Conservation (phyloP, 2,888 invertebrate species). For the Deilephila porcellus region DNA sequence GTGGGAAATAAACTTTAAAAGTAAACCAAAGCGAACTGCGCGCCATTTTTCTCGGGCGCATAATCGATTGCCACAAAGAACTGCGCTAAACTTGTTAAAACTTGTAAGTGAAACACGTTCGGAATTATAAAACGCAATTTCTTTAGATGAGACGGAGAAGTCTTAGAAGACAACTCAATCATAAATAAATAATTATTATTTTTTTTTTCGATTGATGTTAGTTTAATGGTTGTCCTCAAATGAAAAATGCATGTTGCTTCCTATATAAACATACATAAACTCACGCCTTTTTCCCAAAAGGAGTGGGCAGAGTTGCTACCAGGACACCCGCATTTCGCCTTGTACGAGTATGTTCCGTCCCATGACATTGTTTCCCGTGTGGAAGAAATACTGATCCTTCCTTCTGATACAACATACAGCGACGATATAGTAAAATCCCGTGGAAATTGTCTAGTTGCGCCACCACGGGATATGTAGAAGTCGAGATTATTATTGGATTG, state of each 20-base stretch:
- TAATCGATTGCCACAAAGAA: conserved; percentile 4
- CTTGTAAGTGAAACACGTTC: conserved; percentile 4
- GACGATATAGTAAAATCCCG: no score
- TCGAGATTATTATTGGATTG: no score
- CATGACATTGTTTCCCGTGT: no score
- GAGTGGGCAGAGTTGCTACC: no score
- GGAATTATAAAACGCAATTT: conserved; percentile 1
- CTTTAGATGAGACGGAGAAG: conserved; percentile 3
- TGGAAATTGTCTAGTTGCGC: no score
- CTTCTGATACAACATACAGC: no score
- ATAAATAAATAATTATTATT: background rate
- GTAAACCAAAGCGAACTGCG: conserved; percentile 1
- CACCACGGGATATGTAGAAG: no score
- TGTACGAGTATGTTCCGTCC: no score
- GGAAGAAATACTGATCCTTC: background rate
- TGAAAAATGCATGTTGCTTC: background rate
- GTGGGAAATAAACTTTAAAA: conserved; percentile 1
- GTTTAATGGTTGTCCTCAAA: background rate
- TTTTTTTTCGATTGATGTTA: conserved; percentile 1
- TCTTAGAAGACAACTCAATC: background rate
- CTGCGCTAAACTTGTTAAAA: conserved; percentile 1
- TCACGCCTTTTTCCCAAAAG: no score
- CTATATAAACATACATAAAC: no score
- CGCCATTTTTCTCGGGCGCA: conserved; percentile 4
- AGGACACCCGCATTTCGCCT: no score